Evolutionary conservation across 2,113 vertebrate genomes (phyloP).

Genomic region (Antechinus flavipes): DNA sequence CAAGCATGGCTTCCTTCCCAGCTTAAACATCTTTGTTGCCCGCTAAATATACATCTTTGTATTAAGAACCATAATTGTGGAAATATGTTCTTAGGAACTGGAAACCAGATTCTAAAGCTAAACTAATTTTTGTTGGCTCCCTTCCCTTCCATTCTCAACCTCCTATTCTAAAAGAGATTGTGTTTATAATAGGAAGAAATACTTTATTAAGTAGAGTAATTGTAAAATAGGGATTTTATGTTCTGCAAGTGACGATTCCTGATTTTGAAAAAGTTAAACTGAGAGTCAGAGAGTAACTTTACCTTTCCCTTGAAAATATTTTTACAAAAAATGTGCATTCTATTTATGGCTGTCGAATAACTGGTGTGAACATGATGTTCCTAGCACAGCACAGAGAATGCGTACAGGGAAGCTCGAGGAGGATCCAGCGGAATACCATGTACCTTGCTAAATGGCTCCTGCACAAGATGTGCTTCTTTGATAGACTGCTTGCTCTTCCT

Average conservation of each 20-base stretch:
- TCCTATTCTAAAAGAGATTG: conserved; percentile 79
- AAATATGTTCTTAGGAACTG: conserved; percentile 83
- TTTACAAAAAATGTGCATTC: conserved; percentile 7
- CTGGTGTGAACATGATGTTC: neutral
- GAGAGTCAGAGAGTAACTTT: conserved; percentile 61
- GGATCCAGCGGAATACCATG: neutral
- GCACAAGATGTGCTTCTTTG: conserved; percentile 22
- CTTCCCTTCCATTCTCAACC: conserved; percentile 70
- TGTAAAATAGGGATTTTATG: conserved; percentile 67
- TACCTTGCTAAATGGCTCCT: neutral
- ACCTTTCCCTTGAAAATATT: conserved; percentile 43
- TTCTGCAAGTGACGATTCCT: conserved; percentile 70
- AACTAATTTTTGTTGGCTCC: conserved; percentile 85
- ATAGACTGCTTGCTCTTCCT: neutral
- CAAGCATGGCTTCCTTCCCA: conserved; percentile 75
- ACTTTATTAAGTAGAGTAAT: conserved; percentile 67
- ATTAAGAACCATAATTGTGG: conserved; percentile 83
- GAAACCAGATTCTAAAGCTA: conserved; percentile 85
- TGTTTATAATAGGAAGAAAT: conserved; percentile 73
- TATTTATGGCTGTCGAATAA: conserved; percentile 62
- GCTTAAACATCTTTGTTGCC: conserved; percentile 84
- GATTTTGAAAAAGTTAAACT: conserved; percentile 69
- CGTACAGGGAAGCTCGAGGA: conserved; percentile 22
- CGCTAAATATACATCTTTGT: conserved; percentile 84
- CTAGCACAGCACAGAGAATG: neutral